phyloP scores from a whole-genome alignment of 2,888 invertebrate species.

The Hirtodrosophila histrioides region DNA sequence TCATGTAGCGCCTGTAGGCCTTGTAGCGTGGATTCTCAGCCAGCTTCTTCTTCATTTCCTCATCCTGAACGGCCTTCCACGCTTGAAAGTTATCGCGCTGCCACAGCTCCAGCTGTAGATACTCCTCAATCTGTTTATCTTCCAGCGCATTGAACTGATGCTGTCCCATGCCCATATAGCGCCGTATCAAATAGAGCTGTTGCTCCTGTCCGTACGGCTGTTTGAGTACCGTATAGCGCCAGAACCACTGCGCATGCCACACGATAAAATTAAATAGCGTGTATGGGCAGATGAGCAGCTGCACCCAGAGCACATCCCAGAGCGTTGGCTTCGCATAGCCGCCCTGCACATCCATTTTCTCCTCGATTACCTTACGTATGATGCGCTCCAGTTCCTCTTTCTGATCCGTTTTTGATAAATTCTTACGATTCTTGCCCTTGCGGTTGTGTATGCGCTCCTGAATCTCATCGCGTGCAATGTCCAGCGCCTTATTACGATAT shows the following conservation, averaged over 20 bases:
- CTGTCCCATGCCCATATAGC: constrained; percentile 89
- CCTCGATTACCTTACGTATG: constrained; percentile 92
- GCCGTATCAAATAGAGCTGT: constrained; percentile 93
- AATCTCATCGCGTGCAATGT: constrained; percentile 87
- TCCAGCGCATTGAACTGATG: constrained; percentile 90
- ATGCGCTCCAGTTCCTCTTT: constrained; percentile 92
- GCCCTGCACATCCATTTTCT: constrained; percentile 97
- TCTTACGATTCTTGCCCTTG: constrained; percentile 85
- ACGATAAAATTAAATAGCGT: constrained; percentile 88
- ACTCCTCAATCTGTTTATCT: constrained; percentile 90
- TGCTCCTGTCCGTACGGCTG: constrained; percentile 93
- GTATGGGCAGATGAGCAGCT: constrained; percentile 91
- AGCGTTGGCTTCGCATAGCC: constrained; percentile 94
- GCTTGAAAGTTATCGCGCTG: constrained; percentile 90
- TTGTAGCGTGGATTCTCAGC: constrained; percentile 95
- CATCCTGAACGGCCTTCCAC: constrained; percentile 94
- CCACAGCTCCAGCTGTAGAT: constrained; percentile 92
- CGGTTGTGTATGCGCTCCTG: constrained; percentile 84
- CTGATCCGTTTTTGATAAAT: constrained; percentile 86
- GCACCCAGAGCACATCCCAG: constrained; percentile 92
- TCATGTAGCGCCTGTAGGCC: constrained; percentile 94
- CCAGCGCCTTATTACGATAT: constrained; percentile 92
- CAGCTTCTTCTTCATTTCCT: constrained; percentile 92
- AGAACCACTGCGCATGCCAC: constrained; percentile 93
- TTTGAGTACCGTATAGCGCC: constrained; percentile 90